These are phyloP conservation scores for Thecophora atra DNA, from an alignment of 2,888 invertebrate genomes.

Conservation along the genomic window DNA sequence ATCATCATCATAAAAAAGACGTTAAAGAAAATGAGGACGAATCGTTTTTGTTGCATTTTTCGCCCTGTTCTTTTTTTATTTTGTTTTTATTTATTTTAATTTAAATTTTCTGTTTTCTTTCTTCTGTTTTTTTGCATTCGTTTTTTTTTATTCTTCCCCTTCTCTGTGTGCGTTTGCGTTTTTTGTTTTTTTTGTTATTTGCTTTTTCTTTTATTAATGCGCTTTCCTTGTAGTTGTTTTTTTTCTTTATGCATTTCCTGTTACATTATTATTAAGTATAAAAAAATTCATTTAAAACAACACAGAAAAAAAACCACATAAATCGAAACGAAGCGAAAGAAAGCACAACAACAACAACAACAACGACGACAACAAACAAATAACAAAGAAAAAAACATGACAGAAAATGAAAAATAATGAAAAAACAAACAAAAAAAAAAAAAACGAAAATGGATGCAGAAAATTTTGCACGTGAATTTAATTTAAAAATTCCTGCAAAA, in stretches of 20 bases:
- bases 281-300: neutral
- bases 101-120: too few species aligned
- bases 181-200: slow-evolving; percentile 28
- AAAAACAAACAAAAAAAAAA: too few species aligned
- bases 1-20: slow-evolving; percentile 38
- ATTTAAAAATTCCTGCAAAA: slow-evolving; percentile 46
- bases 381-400: slow-evolving; percentile 23
- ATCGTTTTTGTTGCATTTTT: slow-evolving; percentile 31
- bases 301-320: neutral
- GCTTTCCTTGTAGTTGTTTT: neutral
- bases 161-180: slow-evolving; percentile 6
- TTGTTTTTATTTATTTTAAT: too few species aligned
- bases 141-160: slow-evolving; percentile 1
- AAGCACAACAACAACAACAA: too few species aligned
- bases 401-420: slow-evolving; percentile 25
- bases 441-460: slow-evolving; percentile 24
- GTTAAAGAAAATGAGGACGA: slow-evolving; percentile 46
- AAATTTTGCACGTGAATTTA: slow-evolving; percentile 48
- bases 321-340: neutral
- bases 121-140: neutral
- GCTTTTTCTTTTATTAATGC: slow-evolving; percentile 20
- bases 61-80: too few species aligned
- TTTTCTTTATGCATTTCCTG: slow-evolving; percentile 18
- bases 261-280: slow-evolving; percentile 10
- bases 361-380: too few species aligned